Percentiles rank a stretch among this genome's conserved stretches.
These are phyloP conservation scores for Rhodeus uyekii DNA, from an alignment of 2,797 vertebrate species.

Conservation along the genomic window DNA sequence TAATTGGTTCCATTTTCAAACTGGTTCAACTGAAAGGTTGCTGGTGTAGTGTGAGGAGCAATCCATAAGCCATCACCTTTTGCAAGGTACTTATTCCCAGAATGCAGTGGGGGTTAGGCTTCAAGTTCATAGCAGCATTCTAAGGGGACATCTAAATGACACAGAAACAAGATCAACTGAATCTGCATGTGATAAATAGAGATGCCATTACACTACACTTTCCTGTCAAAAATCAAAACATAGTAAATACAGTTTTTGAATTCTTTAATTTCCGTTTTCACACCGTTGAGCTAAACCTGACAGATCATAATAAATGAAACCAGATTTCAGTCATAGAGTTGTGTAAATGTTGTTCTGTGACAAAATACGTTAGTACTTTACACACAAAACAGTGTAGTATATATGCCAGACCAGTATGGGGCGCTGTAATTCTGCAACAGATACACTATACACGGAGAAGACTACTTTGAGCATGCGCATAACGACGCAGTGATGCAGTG, in stretches of 20 bases:
- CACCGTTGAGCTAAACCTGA: not conserved
- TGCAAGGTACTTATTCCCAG: constrained; percentile 10
- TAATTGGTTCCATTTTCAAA: not conserved
- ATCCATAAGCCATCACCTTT: constrained; percentile 15
- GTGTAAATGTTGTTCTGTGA: not conserved
- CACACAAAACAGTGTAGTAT: too few relatives aligned
- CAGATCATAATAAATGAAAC: not conserved
- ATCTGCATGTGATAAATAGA: not conserved
- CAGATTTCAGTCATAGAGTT: not conserved
- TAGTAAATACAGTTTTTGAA: not conserved
- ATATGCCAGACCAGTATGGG: too few relatives aligned
- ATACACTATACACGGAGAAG: too few relatives aligned
- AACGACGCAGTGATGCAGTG: too few relatives aligned
- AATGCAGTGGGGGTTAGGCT: not conserved
- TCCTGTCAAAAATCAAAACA: not conserved
- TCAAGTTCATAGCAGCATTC: not conserved
- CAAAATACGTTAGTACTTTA: too few relatives aligned
- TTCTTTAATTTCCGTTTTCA: not conserved
- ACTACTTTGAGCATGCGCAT: too few relatives aligned
- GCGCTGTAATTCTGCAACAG: too few relatives aligned
- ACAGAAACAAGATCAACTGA: not conserved
- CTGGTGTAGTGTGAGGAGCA: not conserved
- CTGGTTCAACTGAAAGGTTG: constrained; percentile 7
- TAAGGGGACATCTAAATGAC: constrained; percentile 1
- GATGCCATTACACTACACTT: not conserved